Percentiles rank a stretch among this genome's conserved stretches.
Conservation (phyloP, 1,140 invertebrate species). For the Ceratina calcarata region DNA sequence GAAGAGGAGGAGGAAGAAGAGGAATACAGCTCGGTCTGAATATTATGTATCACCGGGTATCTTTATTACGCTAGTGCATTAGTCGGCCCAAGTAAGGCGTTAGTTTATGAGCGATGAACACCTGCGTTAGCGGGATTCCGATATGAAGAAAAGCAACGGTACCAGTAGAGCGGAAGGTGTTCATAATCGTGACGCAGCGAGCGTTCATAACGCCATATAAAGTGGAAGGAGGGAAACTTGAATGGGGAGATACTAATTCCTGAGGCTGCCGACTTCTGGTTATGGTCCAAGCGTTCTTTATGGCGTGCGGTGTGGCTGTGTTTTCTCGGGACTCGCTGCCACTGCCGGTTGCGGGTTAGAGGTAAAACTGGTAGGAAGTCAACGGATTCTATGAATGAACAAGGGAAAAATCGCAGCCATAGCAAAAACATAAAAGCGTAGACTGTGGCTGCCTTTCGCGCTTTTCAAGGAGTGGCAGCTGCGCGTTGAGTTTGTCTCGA, state of each 20-base stretch:
- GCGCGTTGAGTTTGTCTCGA: background rate
- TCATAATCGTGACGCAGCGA: conserved; percentile 78
- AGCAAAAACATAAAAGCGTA: background rate
- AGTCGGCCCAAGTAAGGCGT: conserved; percentile 20
- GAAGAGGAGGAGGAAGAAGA: background rate
- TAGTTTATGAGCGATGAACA: conserved; percentile 41
- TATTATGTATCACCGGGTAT: conserved; percentile 38
- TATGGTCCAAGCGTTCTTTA: conserved; percentile 74
- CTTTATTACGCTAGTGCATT: conserved; percentile 25
- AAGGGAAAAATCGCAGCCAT: background rate
- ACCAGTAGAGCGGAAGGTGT: conserved; percentile 67
- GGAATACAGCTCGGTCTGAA: background rate
- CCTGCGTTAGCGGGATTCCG: conserved; percentile 27
- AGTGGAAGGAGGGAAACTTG: conserved; percentile 62
- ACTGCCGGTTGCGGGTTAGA: conserved; percentile 22
- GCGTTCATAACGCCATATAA: conserved; percentile 79
- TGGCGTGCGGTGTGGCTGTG: conserved; percentile 64
- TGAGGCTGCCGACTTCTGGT: conserved; percentile 66
- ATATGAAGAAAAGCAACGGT: conserved; percentile 47
- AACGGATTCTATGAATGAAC: conserved; percentile 19
- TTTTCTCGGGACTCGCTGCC: conserved; percentile 12
- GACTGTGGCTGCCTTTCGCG: background rate
- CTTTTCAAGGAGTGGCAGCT: conserved; percentile 35
- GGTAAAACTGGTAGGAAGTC: conserved; percentile 25
- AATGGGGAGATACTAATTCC: conserved; percentile 68